Base-by-base conservation (phyloP, 2,888 invertebrate species). In the Harmothoe impar region DNA sequence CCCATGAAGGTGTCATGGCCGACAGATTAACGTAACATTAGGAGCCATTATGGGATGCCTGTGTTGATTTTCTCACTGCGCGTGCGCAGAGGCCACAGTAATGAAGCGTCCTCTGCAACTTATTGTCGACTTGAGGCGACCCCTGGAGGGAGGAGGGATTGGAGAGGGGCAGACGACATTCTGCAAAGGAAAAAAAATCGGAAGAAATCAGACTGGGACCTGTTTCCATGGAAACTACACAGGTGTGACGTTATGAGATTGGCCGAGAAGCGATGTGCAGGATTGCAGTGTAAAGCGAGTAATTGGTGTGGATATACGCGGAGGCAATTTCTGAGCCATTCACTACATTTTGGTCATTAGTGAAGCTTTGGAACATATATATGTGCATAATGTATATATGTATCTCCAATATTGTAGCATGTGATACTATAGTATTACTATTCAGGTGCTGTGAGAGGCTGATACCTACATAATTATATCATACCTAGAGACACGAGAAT, bases 21-120 rank as follows among this genome's bases (percentile, higher is more conserved):
- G 62, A n/a, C 29, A 81, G 81, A 81, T 81, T 81, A 43, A 43
- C 25, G 81, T 81, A 81, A 81, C 81, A 81, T n/a, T 35, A 81
- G 81, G 33, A 81, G 81, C 35, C 81, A 23, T 81, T 81, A 33
- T 81, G 43, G 62, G 62, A 62, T 62, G 62, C 29, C 31, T 72
- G 72, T 72, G 72, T 72, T 25, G 72, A 81, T 43, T 43, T 33
- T 81, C 81, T 81, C 81, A 81, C 81, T 17, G 43, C 43, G 35
- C n/a, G 81, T 35, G 43, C 43, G 20, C 43, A 81, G 33, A 81
- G 81, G 81, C 81, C 81, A 81, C 17, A 35, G 81, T 81, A 81
- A 81, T 81, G 81, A 81, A 43, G 35, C 43, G 81, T 62, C 72
- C 72, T 29, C n/a, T 15, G 43, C 35, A 43, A 81, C 81, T 81